Percentiles rank a stretch among this genome's conserved stretches.
Evolutionary conservation across 1,140 invertebrate genomes (phyloP).

Genomic region (Glossosoma conforme): DNA sequence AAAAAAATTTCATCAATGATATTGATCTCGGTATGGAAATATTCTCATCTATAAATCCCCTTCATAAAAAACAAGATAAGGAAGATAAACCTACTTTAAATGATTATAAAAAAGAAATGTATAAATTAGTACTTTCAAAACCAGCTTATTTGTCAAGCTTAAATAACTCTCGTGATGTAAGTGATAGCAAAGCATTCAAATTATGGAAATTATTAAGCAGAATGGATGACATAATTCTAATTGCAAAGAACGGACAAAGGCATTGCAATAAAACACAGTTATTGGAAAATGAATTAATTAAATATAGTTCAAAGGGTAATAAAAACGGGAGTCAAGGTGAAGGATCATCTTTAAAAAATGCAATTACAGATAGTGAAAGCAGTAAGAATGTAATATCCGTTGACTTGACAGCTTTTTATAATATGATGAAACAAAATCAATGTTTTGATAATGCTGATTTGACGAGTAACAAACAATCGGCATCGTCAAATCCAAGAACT

Average conservation of each 20-base stretch:
- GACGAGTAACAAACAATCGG: slow-evolving; percentile 8
- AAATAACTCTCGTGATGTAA: neutral
- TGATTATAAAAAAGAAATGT: slow-evolving; percentile 4
- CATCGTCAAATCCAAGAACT: slow-evolving; percentile 7
- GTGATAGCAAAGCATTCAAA: slow-evolving; percentile 13
- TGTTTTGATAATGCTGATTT: slow-evolving; percentile 1
- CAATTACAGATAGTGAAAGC: slow-evolving; percentile 15
- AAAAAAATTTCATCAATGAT: slow-evolving; percentile 9
- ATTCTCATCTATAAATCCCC: neutral
- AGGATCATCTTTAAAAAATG: neutral
- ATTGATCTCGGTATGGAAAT: slow-evolving; percentile 21
- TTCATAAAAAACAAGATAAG: neutral
- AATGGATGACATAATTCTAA: slow-evolving; percentile 27
- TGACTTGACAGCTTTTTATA: slow-evolving; percentile 24
- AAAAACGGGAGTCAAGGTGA: neutral
- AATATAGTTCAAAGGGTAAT: neutral
- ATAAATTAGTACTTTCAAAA: slow-evolving; percentile 5
- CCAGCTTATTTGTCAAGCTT: too few species aligned
- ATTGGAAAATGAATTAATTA: slow-evolving; percentile 1
- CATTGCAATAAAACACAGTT: slow-evolving; percentile 10
- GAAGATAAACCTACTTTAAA: slow-evolving; percentile 1
- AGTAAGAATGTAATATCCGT: slow-evolving; percentile 16
- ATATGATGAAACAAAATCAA: slow-evolving; percentile 14
- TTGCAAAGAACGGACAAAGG: slow-evolving; percentile 7
- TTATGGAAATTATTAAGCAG: slow-evolving; percentile 25